A percentile compares a stretch with the other conserved stretches of the same genome.
These are phyloP conservation scores for Troglohyphantes excavatus DNA, from an alignment of 2,888 invertebrate genomes.

Conservation along the genomic window DNA sequence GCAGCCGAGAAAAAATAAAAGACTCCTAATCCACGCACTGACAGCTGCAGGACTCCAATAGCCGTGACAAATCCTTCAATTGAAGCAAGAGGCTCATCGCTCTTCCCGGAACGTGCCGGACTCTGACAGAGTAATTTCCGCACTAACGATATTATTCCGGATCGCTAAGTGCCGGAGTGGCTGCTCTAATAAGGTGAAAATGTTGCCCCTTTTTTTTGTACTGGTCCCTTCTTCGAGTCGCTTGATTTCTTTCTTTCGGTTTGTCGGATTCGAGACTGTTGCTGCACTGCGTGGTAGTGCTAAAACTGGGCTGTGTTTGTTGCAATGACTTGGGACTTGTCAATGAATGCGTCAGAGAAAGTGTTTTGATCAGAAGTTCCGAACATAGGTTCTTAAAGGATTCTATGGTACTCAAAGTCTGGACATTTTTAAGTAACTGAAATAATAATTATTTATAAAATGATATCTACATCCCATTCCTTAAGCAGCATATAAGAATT, in stretches of 20 bases:
- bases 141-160: slow-evolving; percentile 75
- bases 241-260: slow-evolving; percentile 18
- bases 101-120: slow-evolving; percentile 52
- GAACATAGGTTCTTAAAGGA: no score
- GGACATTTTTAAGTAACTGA: no score
- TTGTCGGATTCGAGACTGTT: slow-evolving; percentile 23
- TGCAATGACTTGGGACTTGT: no score
- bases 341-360: no score
- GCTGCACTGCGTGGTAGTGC: slow-evolving; percentile 28
- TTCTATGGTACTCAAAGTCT: no score
- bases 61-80: slow-evolving; percentile 72
- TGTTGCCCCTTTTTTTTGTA: slow-evolving; percentile 53
- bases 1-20: slow-evolving; percentile 8
- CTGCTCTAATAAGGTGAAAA: slow-evolving; percentile 74
- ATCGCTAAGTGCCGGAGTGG: slow-evolving; percentile 67
- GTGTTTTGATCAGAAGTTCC: no score
- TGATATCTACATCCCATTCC: no score
- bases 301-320: no score
- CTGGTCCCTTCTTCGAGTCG: no score
- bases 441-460: no score
- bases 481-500: no score
- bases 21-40: slow-evolving; percentile 12
- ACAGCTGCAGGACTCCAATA: slow-evolving; percentile 65
- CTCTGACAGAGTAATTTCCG: slow-evolving; percentile 75
- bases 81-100: slow-evolving; percentile 61